A percentile compares a stretch with the other conserved stretches of the same genome.
Conservation (phyloP, 2,797 vertebrate species). For the Acrocephalus scirpaceus region DNA sequence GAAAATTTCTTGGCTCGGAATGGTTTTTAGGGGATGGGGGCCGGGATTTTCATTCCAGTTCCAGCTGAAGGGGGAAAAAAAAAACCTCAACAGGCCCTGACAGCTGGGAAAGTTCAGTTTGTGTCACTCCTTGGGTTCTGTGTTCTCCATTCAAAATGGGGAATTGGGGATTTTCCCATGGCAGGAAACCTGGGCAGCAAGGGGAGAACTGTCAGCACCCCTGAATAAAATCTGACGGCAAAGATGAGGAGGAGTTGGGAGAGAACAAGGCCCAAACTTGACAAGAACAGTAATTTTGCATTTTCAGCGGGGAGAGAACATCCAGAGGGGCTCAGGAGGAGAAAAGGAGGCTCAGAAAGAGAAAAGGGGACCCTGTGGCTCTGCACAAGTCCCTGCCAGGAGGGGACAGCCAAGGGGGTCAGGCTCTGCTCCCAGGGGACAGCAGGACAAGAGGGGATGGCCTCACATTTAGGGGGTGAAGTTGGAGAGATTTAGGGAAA, state of each 20-base stretch:
- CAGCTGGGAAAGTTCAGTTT: background rate
- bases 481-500: background rate
- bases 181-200: background rate
- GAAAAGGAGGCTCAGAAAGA: background rate
- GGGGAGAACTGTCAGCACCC: background rate
- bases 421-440: background rate
- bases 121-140: fast-evolving
- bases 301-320: background rate
- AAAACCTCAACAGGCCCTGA: fast-evolving
- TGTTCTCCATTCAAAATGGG: fast-evolving
- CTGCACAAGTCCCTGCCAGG: background rate
- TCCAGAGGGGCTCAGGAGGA: background rate
- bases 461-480: background rate
- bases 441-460: background rate
- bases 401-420: background rate
- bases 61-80: fast-evolving
- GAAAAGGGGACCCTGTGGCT: background rate
- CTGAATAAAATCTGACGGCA: background rate
- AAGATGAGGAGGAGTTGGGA: background rate
- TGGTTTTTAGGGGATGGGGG: background rate
- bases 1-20: background rate
- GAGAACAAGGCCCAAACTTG: background rate
- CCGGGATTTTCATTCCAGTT: background rate
- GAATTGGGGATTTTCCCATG: background rate
- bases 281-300: background rate